Evolutionary conservation across 2,113 vertebrate species (phyloP).

Genomic region (Gila orcuttii): DNA sequence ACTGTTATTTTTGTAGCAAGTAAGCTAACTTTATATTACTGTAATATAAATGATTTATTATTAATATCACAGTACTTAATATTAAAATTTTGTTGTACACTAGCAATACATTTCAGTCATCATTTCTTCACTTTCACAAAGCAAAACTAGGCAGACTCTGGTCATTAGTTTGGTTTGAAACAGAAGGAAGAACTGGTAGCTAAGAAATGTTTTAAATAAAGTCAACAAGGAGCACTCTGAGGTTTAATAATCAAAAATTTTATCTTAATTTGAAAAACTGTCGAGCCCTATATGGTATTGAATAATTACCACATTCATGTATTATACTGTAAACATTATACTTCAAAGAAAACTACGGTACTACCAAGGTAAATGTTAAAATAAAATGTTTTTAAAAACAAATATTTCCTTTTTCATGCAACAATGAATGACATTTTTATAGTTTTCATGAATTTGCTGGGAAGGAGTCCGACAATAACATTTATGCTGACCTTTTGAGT

Average conservation of each 20-base stretch:
- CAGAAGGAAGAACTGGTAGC: neutral
- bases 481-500: slow-evolving; percentile 85
- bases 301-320: neutral
- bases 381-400: neutral
- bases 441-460: neutral
- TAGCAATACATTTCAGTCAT: no score
- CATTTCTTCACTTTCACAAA: no score
- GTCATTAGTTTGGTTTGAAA: neutral
- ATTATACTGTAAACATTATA: neutral
- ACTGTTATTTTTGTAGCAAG: no score
- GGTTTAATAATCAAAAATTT: neutral
- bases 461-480: neutral
- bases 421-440: slow-evolving; percentile 3
- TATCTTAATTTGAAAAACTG: neutral
- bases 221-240: neutral
- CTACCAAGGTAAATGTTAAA: neutral
- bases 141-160: neutral
- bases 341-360: neutral
- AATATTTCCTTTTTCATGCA: neutral
- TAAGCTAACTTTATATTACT: no score
- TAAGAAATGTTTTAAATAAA: no score
- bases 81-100: no score
- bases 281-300: neutral
- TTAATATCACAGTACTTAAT: no score
- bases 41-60: no score